These are phyloP conservation scores for Tiliacea aurago DNA, from an alignment of 2,888 invertebrate species.

Conservation along the genomic window DNA sequence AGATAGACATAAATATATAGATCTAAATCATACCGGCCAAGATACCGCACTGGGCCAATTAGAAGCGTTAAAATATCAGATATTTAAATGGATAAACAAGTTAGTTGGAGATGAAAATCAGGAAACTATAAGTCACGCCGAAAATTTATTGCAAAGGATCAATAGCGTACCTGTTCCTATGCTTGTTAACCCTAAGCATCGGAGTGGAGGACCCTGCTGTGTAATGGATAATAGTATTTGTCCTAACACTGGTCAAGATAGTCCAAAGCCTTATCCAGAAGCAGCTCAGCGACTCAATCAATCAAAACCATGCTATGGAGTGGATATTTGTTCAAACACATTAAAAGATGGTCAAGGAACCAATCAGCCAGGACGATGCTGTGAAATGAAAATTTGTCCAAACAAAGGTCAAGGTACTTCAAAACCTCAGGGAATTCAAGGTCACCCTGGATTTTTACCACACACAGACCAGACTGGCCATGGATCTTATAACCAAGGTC, in stretches of 20 bases:
- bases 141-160: slow-evolving; percentile 76
- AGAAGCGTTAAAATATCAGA: slow-evolving; percentile 81
- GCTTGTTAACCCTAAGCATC: slow-evolving; percentile 44
- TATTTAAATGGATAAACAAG: slow-evolving; percentile 83
- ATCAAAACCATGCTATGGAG: background rate
- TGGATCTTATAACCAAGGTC: background rate
- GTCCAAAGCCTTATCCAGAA: background rate
- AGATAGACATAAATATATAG: slow-evolving; percentile 79
- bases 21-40: slow-evolving; percentile 69
- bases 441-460: background rate
- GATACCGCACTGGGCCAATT: slow-evolving; percentile 73
- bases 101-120: slow-evolving; percentile 73
- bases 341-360: background rate
- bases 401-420: slow-evolving; percentile 4
- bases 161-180: slow-evolving; percentile 72
- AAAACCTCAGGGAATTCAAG: background rate
- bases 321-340: background rate
- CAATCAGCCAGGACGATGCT: background rate
- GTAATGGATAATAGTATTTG: background rate
- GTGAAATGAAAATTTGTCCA: background rate
- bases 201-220: background rate
- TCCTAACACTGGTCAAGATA: background rate
- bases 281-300: slow-evolving; percentile 4
- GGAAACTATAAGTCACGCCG: slow-evolving; percentile 72
- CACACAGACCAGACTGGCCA: background rate